These are phyloP conservation scores for Nebria ingens DNA, from an alignment of 1,140 invertebrate genomes.

Conservation along the genomic window DNA sequence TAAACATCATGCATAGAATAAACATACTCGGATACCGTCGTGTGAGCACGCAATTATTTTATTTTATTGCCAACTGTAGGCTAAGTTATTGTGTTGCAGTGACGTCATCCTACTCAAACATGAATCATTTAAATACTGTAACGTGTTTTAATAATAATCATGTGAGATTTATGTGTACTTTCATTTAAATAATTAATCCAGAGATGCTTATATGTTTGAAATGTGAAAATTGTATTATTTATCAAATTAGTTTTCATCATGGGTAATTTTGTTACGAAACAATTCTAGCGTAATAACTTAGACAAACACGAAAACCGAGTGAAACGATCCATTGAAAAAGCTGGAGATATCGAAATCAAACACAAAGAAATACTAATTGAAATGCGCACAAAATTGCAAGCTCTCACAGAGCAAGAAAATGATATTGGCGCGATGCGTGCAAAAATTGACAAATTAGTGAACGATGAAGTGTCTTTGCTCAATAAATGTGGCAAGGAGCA, in stretches of 20 bases:
- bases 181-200: too few species aligned
- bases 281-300: constrained; percentile 2
- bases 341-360: constrained; percentile 17
- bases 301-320: constrained; percentile 31
- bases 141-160: too few species aligned
- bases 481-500: constrained; percentile 34
- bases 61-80: too few species aligned
- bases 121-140: too few species aligned
- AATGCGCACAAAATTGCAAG: constrained; percentile 27
- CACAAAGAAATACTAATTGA: constrained; percentile 10
- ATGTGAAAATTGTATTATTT: too few species aligned
- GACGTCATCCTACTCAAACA: too few species aligned
- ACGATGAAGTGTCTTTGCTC: constrained; percentile 35
- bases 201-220: too few species aligned
- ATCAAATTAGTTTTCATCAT: constrained; percentile 4
- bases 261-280: not conserved
- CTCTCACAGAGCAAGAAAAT: constrained; percentile 37
- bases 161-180: too few species aligned
- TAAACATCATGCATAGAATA: too few species aligned
- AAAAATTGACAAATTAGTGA: constrained; percentile 41
- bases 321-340: constrained; percentile 19
- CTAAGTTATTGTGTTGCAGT: too few species aligned
- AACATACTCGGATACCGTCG: too few species aligned
- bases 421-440: constrained; percentile 36
- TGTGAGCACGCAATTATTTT: too few species aligned